Evolutionary conservation across 1,140 invertebrate genomes (phyloP).

Genomic region (Bombyx mori): ASM3026992v2 NC_085111.1:8578501-8579000

Average conservation of each 20-base stretch:
- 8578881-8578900: too few species aligned
- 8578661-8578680: slow-evolving; percentile 23
- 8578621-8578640: slow-evolving; percentile 36
- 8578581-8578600: background rate
- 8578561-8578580: too few species aligned
- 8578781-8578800: slow-evolving; percentile 25
- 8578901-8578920: too few species aligned
- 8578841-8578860: too few species aligned
- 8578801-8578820: slow-evolving; percentile 3
- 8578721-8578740: slow-evolving; percentile 38
- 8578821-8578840: background rate
- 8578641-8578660: slow-evolving; percentile 49
- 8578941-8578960: too few species aligned
- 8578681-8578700: slow-evolving; percentile 40
- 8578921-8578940: too few species aligned
- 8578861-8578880: too few species aligned
- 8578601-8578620: slow-evolving; percentile 5
- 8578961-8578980: too few species aligned
- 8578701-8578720: slow-evolving; percentile 43
- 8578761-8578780: slow-evolving; percentile 22
- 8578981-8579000: too few species aligned
- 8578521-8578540: too few species aligned
- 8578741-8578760: slow-evolving; percentile 22
- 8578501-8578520: too few species aligned
- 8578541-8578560: too few species aligned